Evolutionary conservation across 2,797 vertebrate species (phyloP).

Genomic region (Sebastes itinus): DNA sequence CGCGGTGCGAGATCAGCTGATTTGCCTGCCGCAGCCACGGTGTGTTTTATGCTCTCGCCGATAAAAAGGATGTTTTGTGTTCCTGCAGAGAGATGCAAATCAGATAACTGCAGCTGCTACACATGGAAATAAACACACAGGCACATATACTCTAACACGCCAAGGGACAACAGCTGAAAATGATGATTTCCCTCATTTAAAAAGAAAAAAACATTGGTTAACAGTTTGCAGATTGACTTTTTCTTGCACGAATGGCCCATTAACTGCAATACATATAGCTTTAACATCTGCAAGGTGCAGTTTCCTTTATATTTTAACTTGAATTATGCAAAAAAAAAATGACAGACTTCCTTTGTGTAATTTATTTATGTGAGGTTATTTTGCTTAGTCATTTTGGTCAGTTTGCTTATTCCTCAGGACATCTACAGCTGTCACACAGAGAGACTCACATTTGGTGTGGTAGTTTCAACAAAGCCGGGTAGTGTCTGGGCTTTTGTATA

Average conservation of each 20-base stretch:
- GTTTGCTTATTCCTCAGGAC: neutral
- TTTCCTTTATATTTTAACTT: neutral
- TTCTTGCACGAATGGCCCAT: neutral
- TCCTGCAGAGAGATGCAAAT: constrained; percentile 55
- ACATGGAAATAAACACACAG: constrained; percentile 21
- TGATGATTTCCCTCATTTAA: neutral
- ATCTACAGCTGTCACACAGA: neutral
- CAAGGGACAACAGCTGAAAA: neutral
- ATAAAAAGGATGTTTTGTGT: constrained; percentile 55
- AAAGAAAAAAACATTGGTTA: neutral
- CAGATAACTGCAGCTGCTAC: neutral
- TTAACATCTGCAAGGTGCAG: neutral
- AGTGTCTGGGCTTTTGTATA: no score
- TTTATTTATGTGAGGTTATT: no score
- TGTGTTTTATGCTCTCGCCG: constrained; percentile 26
- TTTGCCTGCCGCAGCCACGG: constrained; percentile 45
- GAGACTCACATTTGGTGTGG: neutral
- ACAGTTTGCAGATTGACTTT: neutral
- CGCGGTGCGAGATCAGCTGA: constrained; percentile 45
- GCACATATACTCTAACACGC: neutral
- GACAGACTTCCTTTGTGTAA: no score
- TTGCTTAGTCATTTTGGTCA: neutral
- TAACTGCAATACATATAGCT: neutral
- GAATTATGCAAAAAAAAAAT: neutral
- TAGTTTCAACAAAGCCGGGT: no score